phyloP scores from a whole-genome alignment of 2,888 invertebrate species.

The Linnaemya tessellans region DNA sequence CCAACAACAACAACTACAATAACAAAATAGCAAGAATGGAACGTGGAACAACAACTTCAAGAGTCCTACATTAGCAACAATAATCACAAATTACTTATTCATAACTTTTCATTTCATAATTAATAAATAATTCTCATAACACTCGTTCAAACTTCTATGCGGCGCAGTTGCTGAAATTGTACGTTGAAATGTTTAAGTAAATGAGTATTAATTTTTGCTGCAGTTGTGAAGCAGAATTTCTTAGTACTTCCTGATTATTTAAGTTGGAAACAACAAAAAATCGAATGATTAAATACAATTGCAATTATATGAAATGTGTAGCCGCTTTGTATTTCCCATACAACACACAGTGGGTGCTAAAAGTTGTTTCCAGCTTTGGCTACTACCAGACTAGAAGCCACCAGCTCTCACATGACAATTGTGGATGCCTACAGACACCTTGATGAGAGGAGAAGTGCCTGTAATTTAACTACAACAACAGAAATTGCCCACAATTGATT shows the following conservation, averaged over 20 bases:
- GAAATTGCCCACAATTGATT: background rate
- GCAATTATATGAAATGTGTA: background rate
- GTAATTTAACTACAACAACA: too few relatives aligned
- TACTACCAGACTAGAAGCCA: too few relatives aligned
- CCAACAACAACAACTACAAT: too few relatives aligned
- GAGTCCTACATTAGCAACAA: constrained; percentile 78
- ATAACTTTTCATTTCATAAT: constrained; percentile 81
- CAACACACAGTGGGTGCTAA: too few relatives aligned
- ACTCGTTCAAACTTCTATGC: constrained; percentile 23
- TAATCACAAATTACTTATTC: constrained; percentile 81
- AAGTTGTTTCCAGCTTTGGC: too few relatives aligned
- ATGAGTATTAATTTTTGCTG: constrained; percentile 24
- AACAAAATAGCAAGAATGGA: background rate
- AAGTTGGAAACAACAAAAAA: constrained; percentile 24
- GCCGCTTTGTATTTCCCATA: too few relatives aligned
- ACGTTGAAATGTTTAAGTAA: constrained; percentile 9
- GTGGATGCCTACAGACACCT: too few relatives aligned
- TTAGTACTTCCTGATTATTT: constrained; percentile 42
- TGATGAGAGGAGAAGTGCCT: too few relatives aligned
- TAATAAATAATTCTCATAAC: constrained; percentile 77
- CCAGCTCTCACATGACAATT: too few relatives aligned
- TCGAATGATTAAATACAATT: too few relatives aligned
- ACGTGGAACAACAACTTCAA: background rate
- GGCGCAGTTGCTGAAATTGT: background rate
- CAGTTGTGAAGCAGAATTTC: constrained; percentile 41